Conservation (phyloP, 2,888 invertebrate species). For the Hyposoter didymator region DNA sequence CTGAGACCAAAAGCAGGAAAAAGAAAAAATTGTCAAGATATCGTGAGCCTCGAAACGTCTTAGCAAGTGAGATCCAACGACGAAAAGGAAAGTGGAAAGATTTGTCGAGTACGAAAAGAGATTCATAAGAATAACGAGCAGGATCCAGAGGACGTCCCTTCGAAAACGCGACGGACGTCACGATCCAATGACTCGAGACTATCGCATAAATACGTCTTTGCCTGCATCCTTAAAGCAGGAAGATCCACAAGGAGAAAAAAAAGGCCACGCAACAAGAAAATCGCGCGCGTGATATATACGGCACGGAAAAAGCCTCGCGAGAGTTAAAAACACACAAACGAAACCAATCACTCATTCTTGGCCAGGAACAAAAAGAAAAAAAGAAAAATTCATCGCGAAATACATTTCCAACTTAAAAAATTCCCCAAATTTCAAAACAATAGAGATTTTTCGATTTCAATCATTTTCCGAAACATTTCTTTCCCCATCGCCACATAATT, state of each 20-base stretch:
- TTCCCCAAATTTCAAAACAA: background rate
- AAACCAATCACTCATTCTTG: background rate
- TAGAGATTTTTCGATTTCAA: no score
- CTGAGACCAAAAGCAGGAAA: conserved; percentile 5
- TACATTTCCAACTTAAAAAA: background rate
- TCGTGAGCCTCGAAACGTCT: conserved; percentile 22
- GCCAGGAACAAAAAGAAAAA: background rate
- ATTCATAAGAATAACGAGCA: conserved; percentile 40
- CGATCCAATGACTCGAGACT: conserved; percentile 59
- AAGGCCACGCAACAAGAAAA: conserved; percentile 9
- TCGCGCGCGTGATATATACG: background rate
- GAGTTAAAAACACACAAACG: background rate
- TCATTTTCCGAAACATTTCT: no score
- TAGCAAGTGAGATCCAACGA: conserved; percentile 27
- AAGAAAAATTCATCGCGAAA: background rate
- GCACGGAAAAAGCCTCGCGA: background rate
- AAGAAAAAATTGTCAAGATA: conserved; percentile 36
- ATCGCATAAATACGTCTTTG: conserved; percentile 37
- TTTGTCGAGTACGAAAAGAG: background rate
- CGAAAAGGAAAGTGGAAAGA: background rate
- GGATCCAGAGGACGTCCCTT: conserved; percentile 31
- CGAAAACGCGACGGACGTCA: conserved; percentile 60
- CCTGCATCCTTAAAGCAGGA: conserved; percentile 35
- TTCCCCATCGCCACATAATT: no score
- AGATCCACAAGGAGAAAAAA: conserved; percentile 27